These are phyloP conservation scores for Peromyscus nudipes DNA, from an alignment of 2,797 vertebrate species.

Conservation along the genomic window DNA sequence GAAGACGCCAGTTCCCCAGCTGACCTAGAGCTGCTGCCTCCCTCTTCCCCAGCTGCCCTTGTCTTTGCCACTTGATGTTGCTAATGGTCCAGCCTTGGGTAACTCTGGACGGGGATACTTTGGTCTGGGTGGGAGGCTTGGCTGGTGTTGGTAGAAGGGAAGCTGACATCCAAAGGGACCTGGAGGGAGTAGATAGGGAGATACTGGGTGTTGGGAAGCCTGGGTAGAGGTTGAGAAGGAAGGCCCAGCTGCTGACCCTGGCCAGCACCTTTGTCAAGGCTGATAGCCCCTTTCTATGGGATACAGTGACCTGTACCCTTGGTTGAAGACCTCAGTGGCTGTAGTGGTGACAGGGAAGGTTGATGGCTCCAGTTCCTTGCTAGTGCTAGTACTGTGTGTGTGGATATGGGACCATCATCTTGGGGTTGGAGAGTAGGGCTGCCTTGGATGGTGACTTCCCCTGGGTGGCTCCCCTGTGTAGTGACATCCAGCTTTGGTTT, in stretches of 20 bases:
- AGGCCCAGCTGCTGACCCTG: no score
- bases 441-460: background rate
- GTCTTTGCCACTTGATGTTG: background rate
- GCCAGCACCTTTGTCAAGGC: background rate
- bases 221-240: background rate
- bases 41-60: fast-evolving
- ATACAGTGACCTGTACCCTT: no score
- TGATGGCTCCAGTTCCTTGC: fast-evolving
- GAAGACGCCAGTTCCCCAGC: background rate
- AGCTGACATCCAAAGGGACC: no score
- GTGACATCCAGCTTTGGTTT: fast-evolving
- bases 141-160: background rate
- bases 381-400: fast-evolving
- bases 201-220: background rate
- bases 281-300: background rate
- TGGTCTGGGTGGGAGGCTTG: background rate
- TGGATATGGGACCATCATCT: background rate
- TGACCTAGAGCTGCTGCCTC: background rate
- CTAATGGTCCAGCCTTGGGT: background rate
- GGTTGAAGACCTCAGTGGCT: background rate
- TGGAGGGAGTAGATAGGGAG: background rate
- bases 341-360: background rate
- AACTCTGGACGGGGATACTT: background rate
- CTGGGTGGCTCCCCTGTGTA: fast-evolving
- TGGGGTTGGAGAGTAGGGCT: background rate